Conservation (phyloP, 2,797 vertebrate species). For the Mormyrops attenuatus region DNA sequence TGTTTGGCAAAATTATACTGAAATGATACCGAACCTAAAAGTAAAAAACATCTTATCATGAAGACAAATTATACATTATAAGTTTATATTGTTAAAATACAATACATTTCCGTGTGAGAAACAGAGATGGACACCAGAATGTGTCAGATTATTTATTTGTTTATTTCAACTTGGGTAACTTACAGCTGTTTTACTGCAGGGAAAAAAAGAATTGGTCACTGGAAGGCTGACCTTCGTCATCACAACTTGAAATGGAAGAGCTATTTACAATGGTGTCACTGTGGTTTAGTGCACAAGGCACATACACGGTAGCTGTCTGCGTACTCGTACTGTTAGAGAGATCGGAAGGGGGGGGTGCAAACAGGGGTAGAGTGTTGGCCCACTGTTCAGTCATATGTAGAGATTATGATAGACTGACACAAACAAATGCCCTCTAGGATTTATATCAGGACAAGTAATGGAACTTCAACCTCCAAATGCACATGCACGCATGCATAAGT, state of each 20-base stretch:
- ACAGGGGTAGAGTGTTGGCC: not conserved
- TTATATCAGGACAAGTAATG: not conserved
- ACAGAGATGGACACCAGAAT: not conserved
- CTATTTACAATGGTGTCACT: conserved; percentile 53
- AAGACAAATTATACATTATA: not conserved
- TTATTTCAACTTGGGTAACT: conserved; percentile 55
- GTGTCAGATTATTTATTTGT: conserved; percentile 38
- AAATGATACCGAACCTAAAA: not conserved
- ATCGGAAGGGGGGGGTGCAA: conserved; percentile 25
- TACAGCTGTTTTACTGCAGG: conserved; percentile 56
- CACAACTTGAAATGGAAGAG: conserved; percentile 43
- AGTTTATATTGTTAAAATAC: not conserved
- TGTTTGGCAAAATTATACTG: not conserved
- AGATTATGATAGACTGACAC: not conserved
- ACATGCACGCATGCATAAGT: conserved; percentile 13
- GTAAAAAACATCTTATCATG: not conserved
- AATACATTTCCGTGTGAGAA: not conserved
- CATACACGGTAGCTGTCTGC: conserved; percentile 55
- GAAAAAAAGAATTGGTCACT: conserved; percentile 37
- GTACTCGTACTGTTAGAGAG: conserved; percentile 43
- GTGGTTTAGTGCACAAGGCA: conserved; percentile 64
- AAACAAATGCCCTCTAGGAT: conserved; percentile 7
- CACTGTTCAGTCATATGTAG: not conserved
- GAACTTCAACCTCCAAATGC: not conserved
- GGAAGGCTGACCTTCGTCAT: conserved; percentile 31